phyloP scores from a whole-genome alignment of 2,113 vertebrate species.

The Muntiacus muntjak region DNA sequence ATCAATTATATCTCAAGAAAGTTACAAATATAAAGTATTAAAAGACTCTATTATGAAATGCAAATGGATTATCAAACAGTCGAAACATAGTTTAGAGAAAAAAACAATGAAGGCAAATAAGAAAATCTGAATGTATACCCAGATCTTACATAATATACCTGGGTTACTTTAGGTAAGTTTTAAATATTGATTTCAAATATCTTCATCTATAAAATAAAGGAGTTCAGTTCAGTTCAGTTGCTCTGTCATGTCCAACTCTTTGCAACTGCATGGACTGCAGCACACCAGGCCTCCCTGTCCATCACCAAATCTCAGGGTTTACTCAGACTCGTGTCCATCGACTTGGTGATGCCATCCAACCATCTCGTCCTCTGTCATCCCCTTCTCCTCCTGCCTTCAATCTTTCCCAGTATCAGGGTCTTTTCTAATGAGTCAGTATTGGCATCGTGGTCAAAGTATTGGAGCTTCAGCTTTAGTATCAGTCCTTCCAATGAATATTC shows the following conservation, averaged over 20 bases:
- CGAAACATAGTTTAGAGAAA: not conserved
- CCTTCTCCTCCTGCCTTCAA: not conserved
- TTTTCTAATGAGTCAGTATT: not conserved
- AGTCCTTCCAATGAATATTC: not conserved
- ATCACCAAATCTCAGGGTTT: not conserved
- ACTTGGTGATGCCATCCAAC: not conserved
- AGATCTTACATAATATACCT: not conserved
- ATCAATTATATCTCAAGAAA: not conserved
- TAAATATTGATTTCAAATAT: not conserved
- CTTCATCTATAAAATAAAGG: not conserved
- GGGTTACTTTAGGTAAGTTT: not conserved
- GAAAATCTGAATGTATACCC: not conserved
- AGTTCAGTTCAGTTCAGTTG: not conserved
- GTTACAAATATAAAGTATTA: not conserved
- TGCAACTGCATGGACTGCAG: not conserved
- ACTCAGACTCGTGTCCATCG: not conserved
- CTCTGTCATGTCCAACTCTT: not conserved
- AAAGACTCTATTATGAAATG: not conserved
- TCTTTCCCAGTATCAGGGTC: not conserved
- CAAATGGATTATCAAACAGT: not conserved
- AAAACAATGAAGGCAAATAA: not conserved
- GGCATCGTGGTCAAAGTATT: not conserved
- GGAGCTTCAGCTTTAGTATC: not conserved
- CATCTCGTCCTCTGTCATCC: not conserved
- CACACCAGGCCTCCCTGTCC: not conserved